A percentile compares a stretch with the other conserved stretches of the same genome.
These are phyloP conservation scores for Lymantria dispar DNA, from an alignment of 2,888 invertebrate genomes.

Conservation along the genomic window DNA sequence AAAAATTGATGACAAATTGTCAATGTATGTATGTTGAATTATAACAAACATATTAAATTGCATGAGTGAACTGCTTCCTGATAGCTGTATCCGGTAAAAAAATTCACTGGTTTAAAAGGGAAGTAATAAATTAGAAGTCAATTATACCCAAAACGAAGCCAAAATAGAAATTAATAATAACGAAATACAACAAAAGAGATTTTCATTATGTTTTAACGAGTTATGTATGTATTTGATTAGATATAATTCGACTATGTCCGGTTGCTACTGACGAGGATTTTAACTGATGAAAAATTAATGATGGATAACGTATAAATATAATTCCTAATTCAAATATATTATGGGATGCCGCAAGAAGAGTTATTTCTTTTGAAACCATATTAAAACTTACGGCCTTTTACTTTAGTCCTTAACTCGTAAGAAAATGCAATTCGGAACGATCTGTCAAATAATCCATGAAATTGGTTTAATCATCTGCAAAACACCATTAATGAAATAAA, in stretches of 20 bases:
- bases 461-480: no score
- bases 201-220: slow-evolving; percentile 11
- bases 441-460: no score
- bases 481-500: no score
- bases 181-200: background rate
- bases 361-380: background rate
- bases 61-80: no score
- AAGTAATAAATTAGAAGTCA: slow-evolving; percentile 20
- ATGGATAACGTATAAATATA: background rate
- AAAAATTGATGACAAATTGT: no score
- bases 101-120: background rate
- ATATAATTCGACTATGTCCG: background rate
- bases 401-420: no score
- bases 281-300: background rate
- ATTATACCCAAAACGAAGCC: background rate
- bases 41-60: no score
- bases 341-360: background rate
- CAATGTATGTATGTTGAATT: no score
- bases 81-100: background rate
- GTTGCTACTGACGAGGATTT: background rate
- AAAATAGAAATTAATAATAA: background rate
- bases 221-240: background rate
- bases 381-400: no score
- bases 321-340: background rate
- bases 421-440: no score